Conservation (phyloP, 2,888 invertebrate genomes). For the Acronicta leporina region DNA sequence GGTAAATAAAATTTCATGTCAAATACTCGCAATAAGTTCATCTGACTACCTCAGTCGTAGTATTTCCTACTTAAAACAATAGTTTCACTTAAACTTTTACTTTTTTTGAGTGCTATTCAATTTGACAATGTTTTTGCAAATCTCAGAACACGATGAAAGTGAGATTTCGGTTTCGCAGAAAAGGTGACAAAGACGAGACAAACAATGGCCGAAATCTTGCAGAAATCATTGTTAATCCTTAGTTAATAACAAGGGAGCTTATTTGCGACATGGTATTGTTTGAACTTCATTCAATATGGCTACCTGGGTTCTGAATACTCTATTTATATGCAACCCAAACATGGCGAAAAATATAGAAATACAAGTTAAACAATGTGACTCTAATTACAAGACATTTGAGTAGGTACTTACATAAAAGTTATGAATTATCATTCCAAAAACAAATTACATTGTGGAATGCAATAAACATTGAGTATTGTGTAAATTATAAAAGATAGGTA, state of each 20-base stretch:
- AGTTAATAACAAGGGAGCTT: not conserved
- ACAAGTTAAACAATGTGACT: no score
- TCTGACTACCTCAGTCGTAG: no score
- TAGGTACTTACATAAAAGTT: no score
- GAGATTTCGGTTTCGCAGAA: slow-evolving; percentile 1
- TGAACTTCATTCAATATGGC: not conserved
- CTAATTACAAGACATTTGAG: no score
- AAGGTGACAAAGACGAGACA: not conserved
- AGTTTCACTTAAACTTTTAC: not conserved
- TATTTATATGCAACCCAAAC: no score
- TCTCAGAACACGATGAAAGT: slow-evolving; percentile 1
- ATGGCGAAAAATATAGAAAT: no score
- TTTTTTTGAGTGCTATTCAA: not conserved
- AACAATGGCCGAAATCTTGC: not conserved
- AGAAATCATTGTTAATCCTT: slow-evolving; percentile 1
- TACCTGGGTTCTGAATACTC: not conserved
- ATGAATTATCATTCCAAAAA: no score
- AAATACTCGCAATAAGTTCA: no score
- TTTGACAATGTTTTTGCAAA: not conserved
- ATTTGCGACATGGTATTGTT: not conserved
- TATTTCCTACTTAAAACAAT: not conserved
- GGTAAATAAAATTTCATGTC: no score
- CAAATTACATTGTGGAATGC: no score
- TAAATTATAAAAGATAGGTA: no score
- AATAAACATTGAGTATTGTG: no score